A percentile compares a stretch with the other conserved stretches of the same genome.
Evolutionary conservation across 2,113 vertebrate genomes (phyloP).

Genomic region (Myocastor coypus): DNA sequence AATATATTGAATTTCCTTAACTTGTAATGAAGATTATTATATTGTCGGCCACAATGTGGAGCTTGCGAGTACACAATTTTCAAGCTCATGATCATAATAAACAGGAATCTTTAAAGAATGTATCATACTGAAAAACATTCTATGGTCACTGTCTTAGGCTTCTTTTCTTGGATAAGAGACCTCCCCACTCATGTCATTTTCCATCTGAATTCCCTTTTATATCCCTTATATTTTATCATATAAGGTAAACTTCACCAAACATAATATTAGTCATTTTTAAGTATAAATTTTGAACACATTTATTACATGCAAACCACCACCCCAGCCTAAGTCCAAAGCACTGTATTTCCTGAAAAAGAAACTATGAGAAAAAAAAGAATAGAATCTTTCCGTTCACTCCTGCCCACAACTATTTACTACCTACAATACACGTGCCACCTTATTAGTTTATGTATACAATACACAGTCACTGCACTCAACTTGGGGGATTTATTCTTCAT

Average conservation of each 20-base stretch:
- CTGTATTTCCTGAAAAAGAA: background rate
- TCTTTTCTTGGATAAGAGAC: background rate
- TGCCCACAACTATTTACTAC: background rate
- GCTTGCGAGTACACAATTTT: background rate
- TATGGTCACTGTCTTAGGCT: background rate
- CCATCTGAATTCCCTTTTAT: no score
- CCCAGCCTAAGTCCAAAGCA: background rate
- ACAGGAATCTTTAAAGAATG: background rate
- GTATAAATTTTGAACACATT: background rate
- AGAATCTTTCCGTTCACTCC: background rate
- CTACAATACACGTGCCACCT: background rate
- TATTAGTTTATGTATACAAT: background rate
- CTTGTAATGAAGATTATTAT: no score
- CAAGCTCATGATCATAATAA: background rate
- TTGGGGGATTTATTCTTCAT: background rate
- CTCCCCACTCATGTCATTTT: no score
- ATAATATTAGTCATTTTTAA: no score
- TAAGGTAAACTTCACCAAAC: no score
- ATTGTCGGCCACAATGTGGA: no score
- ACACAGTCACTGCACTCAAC: background rate
- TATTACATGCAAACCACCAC: background rate
- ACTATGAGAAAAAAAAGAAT: background rate
- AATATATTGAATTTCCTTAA: no score
- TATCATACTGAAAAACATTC: background rate
- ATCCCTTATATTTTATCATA: no score